Base-by-base conservation (phyloP, 2,797 vertebrate genomes). In the Pseudomugil tenellus region DNA sequence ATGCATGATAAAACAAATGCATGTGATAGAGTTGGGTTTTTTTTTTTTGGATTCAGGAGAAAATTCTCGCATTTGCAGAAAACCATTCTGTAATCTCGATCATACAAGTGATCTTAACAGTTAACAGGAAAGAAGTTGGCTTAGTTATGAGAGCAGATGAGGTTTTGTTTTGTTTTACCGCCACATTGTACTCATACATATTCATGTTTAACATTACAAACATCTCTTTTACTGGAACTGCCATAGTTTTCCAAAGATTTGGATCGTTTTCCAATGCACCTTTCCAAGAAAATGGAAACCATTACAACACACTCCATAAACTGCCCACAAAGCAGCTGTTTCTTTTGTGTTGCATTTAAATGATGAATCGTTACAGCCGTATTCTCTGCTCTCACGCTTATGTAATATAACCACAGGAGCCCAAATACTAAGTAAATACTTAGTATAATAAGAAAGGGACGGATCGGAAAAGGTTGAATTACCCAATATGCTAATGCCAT, bases 401-500 rank as follows among this genome's bases (percentile, higher is more conserved):
- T 75, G 65, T 63, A 67, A 67, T 76, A 64, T 72, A 51, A 55
- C 74, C 66, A 70, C 52, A 8, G 49, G 67, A 61, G 68, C 83
- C 26, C 39, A 81, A 84, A 83, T 63, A 73, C 71, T 63, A 59
- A 83, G 77, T 78, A 64, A 71, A 83, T 80, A 84, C 66, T 59
- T 72, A 63, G 54, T 59, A 74, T 61, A 65, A 19, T 25, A 57
- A 71, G 62, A 68, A 77, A 69, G 74, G 37, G 60, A 67, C 46
- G 62, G 63, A 81, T 77, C 51, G 46, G 63, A 81, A 58, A 46
- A 19, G 34, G 43, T 62, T 65, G 32, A 46, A 72, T 80, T 74
- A 66, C 41, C 73, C 14, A 48, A 46, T 73, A 58, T 74, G 68
- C 76, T 41, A 75, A 90, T 87, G 80, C 79, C 70, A 90, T 91